A percentile compares a stretch with the other conserved stretches of the same genome.
These are phyloP conservation scores for Oxyura jamaicensis DNA, from an alignment of 2,113 vertebrate species.

Conservation along the genomic window DNA sequence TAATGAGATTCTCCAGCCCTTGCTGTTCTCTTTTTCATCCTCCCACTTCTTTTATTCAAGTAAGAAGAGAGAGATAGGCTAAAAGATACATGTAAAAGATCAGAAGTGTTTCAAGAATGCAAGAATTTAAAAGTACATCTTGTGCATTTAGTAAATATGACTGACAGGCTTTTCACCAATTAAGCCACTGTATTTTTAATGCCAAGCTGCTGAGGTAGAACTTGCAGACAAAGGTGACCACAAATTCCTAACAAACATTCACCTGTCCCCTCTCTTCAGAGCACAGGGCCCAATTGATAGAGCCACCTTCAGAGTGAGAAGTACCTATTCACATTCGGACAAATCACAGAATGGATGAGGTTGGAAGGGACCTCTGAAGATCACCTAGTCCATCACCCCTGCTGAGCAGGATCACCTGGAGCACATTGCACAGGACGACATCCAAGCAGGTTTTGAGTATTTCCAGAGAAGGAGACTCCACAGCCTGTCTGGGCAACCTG, in stretches of 20 bases:
- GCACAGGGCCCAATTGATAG: neutral
- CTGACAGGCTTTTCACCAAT: slow-evolving; percentile 3
- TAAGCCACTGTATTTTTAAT: neutral
- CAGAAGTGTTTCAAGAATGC: neutral
- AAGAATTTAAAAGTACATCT: neutral
- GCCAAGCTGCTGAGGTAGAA: neutral
- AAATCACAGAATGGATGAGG: no score
- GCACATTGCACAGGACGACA: no score
- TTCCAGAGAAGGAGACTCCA: no score
- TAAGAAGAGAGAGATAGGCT: neutral
- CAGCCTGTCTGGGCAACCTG: no score
- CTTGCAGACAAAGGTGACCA: neutral
- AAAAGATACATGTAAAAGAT: neutral
- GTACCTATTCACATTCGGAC: neutral
- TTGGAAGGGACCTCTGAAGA: no score
- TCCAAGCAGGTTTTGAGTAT: no score
- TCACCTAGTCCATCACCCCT: no score
- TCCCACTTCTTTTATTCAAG: slow-evolving; percentile 60
- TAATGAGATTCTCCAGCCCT: slow-evolving; percentile 30
- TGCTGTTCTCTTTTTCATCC: slow-evolving; percentile 61
- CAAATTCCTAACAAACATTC: neutral
- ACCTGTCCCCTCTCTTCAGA: neutral
- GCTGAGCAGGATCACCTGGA: no score
- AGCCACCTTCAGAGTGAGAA: neutral
- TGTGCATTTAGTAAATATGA: neutral